phyloP scores from a whole-genome alignment of 1,140 invertebrate species.

The Metaphire vulgaris region DNA sequence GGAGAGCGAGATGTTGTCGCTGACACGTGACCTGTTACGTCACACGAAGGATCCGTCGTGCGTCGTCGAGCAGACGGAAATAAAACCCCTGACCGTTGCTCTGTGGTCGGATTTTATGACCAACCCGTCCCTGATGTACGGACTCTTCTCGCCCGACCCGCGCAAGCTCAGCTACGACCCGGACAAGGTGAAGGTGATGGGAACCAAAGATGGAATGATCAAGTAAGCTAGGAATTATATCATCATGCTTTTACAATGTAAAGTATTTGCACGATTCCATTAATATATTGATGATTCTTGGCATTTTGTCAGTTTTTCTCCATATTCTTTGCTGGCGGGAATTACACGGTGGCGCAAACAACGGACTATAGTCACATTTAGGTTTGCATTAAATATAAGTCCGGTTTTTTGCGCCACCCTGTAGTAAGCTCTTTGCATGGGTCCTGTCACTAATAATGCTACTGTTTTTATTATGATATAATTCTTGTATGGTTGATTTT shows the following conservation, averaged over 20 bases:
- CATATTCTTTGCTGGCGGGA: background rate
- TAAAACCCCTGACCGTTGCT: constrained; percentile 30
- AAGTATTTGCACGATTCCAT: background rate
- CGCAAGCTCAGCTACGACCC: constrained; percentile 29
- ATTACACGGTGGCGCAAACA: background rate
- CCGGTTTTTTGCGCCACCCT: background rate
- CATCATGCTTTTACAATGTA: background rate
- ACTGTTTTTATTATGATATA: background rate
- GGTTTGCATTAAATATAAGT: background rate
- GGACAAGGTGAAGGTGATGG: constrained; percentile 32
- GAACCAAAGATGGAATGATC: constrained; percentile 21
- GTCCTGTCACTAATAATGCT: background rate
- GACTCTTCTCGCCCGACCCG: constrained; percentile 22
- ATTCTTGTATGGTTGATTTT: background rate
- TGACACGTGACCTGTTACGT: constrained; percentile 27
- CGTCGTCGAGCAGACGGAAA: constrained; percentile 1
- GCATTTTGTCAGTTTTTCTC: background rate
- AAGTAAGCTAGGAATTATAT: constrained; percentile 11
- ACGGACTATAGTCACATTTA: background rate
- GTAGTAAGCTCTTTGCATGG: background rate
- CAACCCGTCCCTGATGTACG: constrained; percentile 32
- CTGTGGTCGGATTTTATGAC: constrained; percentile 32
- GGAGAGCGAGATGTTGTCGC: constrained; percentile 28
- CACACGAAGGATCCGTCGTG: constrained; percentile 17
- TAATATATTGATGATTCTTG: background rate